Evolutionary conservation across 2,113 vertebrate species (phyloP), one percentile per base, ranked within the genome.

Genomic region (Clarias macrocephalus): DNA sequence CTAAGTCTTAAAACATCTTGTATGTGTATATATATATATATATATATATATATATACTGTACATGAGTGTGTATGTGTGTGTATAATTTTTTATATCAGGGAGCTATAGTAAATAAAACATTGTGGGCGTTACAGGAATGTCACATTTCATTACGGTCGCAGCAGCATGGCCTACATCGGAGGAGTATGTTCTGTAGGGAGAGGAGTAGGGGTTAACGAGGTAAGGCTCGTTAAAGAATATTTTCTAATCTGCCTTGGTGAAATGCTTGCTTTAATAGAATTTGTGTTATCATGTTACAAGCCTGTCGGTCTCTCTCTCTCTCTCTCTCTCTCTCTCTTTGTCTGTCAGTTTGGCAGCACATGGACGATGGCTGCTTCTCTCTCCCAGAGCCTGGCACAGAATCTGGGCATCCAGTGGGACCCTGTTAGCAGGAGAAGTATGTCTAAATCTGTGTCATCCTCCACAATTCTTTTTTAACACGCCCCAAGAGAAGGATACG

Each of bases 331-430:
- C 28, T 28, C 33, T 28, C 21, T 87, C 65, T 79, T 85, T 90
- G 92, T 87, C 91, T 90, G 90, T 90, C 95, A 99, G 98, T 99
- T 98, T 87, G 97, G 96, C 88, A 95, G 93, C 89, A 94, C 95
- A 85, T 95, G 95, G 96, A 94, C 96, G 85, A 98, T 98, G 96
- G 96, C 96, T 80, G 95, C 94, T 90, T 96, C 96, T 72, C 92
- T 99, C 63, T 96, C 97, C 19, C 98, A 99, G 93, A 98, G 97
- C 91, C 94, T 99, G 93, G 98, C 97, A 89, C 98, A 99, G 94
- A 99, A 99, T 94, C 94, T 99, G 86, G 98, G 97, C 87, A 98
- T 99, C 93, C 98, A 99, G 23, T 99, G 97, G 98, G 97, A 99
- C 89, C 98, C 98, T 19, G 95, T 96, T 86, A 92, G 94, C 86